Evolutionary conservation across 2,113 vertebrate species (phyloP).

Genomic region (Onychostoma macrolepis): DNA sequence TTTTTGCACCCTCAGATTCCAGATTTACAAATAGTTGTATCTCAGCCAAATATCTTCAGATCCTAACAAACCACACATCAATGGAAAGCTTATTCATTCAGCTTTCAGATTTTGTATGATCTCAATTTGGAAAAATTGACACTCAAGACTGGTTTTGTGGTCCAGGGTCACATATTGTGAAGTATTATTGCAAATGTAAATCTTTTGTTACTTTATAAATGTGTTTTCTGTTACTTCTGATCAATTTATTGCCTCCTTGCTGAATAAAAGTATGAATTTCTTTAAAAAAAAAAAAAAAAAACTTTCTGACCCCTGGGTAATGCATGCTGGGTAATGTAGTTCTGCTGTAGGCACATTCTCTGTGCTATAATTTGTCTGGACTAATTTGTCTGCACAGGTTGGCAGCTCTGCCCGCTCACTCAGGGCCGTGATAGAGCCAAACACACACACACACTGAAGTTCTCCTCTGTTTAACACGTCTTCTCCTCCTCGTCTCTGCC

Average conservation of each 20-base stretch:
- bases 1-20: too few relatives aligned
- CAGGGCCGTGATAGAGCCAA: neutral
- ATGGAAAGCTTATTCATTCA: too few relatives aligned
- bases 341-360: neutral
- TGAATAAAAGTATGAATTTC: neutral
- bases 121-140: too few relatives aligned
- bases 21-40: too few relatives aligned
- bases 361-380: constrained; percentile 35
- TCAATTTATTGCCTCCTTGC: neutral
- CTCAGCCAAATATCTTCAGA: too few relatives aligned
- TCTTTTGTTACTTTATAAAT: neutral
- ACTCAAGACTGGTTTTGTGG: too few relatives aligned
- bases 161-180: too few relatives aligned
- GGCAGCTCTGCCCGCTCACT: constrained; percentile 9
- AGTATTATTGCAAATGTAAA: neutral
- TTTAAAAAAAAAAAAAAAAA: too few relatives aligned
- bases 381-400: constrained; percentile 38
- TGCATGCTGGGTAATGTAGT: constrained; percentile 21
- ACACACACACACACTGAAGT: neutral
- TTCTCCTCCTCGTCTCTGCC: neutral
- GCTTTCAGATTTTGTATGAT: too few relatives aligned
- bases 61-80: too few relatives aligned
- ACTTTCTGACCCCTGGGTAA: too few relatives aligned
- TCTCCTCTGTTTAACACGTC: constrained; percentile 5
- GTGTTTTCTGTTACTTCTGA: neutral